Evolutionary conservation across 1,140 invertebrate species (phyloP).

Genomic region (Dreissena polymorpha): DNA sequence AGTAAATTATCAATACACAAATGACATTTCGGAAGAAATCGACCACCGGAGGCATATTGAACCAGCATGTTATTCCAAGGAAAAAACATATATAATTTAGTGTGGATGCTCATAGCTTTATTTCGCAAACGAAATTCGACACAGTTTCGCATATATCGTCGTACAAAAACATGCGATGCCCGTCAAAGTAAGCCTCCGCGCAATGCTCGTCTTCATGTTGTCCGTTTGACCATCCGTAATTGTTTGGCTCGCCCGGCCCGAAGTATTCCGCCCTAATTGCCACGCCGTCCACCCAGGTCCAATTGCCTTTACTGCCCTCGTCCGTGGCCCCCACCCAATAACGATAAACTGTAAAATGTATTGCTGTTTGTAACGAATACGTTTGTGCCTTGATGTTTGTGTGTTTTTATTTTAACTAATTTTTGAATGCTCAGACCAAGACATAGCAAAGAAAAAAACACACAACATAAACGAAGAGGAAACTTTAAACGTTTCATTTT

Average conservation of each 20-base stretch:
- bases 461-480: too few relatives aligned
- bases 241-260: not conserved
- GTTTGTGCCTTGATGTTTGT: too few relatives aligned
- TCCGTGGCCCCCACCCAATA: slow-evolving; percentile 1
- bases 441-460: too few relatives aligned
- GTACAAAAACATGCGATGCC: not conserved
- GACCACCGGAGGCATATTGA: too few relatives aligned
- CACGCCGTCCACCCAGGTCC: not conserved
- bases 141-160: not conserved
- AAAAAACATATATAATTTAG: too few relatives aligned
- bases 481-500: too few relatives aligned
- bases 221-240: not conserved
- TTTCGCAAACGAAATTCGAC: slow-evolving; percentile 1
- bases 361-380: too few relatives aligned
- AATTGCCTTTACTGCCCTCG: not conserved
- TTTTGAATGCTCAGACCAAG: too few relatives aligned
- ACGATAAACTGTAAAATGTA: not conserved
- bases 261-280: not conserved
- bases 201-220: not conserved
- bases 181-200: not conserved
- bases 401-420: too few relatives aligned
- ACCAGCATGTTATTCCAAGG: too few relatives aligned
- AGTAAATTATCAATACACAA: too few relatives aligned
- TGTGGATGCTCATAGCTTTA: not conserved
- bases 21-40: too few relatives aligned